These are phyloP conservation scores for Zoanthus sociatus DNA, from an alignment of 92 coral and sea anemone genomes.

Conservation along the genomic window DNA sequence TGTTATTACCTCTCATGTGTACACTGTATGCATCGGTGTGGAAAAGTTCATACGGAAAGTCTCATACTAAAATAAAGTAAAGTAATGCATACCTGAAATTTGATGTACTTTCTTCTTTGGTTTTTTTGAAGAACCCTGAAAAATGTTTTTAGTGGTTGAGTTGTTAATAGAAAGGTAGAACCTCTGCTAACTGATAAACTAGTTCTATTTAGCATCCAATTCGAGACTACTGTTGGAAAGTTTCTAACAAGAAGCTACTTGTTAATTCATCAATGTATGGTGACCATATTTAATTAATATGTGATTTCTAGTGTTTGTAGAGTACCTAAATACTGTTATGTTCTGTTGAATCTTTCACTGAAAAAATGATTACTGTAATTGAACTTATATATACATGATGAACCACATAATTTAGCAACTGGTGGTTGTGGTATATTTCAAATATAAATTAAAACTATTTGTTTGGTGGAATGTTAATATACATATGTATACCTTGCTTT, in stretches of 20 bases:
- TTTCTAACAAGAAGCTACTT: background rate
- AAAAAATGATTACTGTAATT: background rate
- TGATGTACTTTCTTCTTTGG: slow-evolving; percentile 6
- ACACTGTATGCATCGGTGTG: slow-evolving; percentile 9
- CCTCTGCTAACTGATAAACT: slow-evolving; percentile 9
- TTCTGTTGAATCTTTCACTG: slow-evolving; percentile 1
- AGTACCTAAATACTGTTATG: background rate
- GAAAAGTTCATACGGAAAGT: background rate
- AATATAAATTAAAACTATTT: background rate
- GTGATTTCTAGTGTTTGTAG: slow-evolving; percentile 11
- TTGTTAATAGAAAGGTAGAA: slow-evolving; percentile 3
- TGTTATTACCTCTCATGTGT: slow-evolving; percentile 1
- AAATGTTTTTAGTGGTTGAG: slow-evolving; percentile 9
- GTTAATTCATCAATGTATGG: background rate
- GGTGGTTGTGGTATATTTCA: background rate
- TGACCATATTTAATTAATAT: slow-evolving; percentile 9
- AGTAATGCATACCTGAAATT: slow-evolving; percentile 21
- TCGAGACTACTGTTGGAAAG: slow-evolving; percentile 3
- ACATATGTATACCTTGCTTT: slow-evolving; percentile 14
- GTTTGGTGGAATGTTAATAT: slow-evolving; percentile 7
- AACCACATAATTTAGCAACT: background rate
- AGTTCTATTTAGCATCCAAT: background rate
- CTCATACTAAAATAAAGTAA: background rate
- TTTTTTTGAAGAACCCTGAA: slow-evolving; percentile 20
- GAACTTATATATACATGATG: background rate